Percentiles rank a stretch among this genome's conserved stretches.
Evolutionary conservation across 1,140 invertebrate species (phyloP).

Genomic region (Caerostris darwini): DNA sequence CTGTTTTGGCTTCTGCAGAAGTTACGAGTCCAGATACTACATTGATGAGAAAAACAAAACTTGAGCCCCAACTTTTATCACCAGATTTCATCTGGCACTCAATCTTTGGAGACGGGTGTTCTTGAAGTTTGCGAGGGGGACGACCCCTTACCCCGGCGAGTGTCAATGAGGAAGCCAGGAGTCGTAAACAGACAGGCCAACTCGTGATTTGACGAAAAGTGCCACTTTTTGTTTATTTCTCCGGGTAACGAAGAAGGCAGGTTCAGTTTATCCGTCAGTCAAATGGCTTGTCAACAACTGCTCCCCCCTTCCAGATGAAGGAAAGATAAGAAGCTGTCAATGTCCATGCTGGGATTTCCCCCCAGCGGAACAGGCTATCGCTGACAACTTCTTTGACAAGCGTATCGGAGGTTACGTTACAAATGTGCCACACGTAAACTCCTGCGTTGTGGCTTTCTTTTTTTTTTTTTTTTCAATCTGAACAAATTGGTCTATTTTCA

Average conservation of each 20-base stretch:
- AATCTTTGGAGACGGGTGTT: background rate
- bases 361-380: slow-evolving; percentile 29
- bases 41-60: background rate
- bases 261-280: slow-evolving; percentile 68
- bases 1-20: too few relatives aligned
- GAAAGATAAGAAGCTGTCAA: slow-evolving; percentile 69
- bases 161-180: background rate
- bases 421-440: background rate
- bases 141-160: background rate
- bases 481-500: too few relatives aligned
- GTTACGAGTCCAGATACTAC: too few relatives aligned
- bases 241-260: slow-evolving; percentile 24
- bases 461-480: background rate
- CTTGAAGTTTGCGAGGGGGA: background rate
- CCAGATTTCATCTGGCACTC: background rate
- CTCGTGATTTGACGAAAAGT: background rate
- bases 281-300: slow-evolving; percentile 56
- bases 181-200: slow-evolving; percentile 13
- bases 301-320: slow-evolving; percentile 19
- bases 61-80: background rate
- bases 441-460: background rate
- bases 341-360: background rate
- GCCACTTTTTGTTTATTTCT: slow-evolving; percentile 56
- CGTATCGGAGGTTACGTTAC: slow-evolving; percentile 21
- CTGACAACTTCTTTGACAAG: slow-evolving; percentile 66